Conservation (phyloP, 64 coral and sea anemone species). For the Platygyra sinensis region DNA sequence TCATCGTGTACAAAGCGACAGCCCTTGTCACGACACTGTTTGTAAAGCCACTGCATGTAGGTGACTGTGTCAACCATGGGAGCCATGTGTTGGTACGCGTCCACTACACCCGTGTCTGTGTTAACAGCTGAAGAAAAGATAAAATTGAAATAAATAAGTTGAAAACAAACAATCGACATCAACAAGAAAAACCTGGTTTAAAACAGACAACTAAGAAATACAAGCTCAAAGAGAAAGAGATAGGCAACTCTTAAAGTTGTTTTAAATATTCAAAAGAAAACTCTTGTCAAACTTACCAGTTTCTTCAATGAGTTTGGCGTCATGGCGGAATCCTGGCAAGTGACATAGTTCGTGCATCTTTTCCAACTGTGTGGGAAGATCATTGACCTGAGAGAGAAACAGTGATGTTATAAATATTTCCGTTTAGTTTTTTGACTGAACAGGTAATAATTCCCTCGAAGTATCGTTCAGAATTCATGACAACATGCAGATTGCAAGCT, state of each 20-base stretch:
- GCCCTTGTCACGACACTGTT: constrained; percentile 54
- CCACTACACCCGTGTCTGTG: constrained; percentile 45
- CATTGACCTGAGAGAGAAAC: background rate
- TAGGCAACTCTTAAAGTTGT: background rate
- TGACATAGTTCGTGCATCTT: constrained; percentile 12
- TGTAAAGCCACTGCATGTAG: constrained; percentile 71
- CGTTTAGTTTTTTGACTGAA: too few relatives aligned
- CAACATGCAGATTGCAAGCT: too few relatives aligned
- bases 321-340: constrained; percentile 38
- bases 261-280: background rate
- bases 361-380: constrained; percentile 11
- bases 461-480: too few relatives aligned
- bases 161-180: background rate
- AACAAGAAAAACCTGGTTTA: background rate
- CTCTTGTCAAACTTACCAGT: constrained; percentile 11
- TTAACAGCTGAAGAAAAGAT: constrained; percentile 1
- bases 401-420: too few relatives aligned
- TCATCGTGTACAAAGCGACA: constrained; percentile 44
- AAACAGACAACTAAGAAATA: background rate
- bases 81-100: constrained; percentile 56
- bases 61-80: constrained; percentile 57
- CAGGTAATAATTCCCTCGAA: too few relatives aligned
- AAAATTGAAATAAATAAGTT: background rate
- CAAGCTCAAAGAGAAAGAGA: background rate
- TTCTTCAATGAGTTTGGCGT: constrained; percentile 30